Base-by-base conservation (phyloP, 2,113 vertebrate species). In the Typhlomys cinereus region DNA sequence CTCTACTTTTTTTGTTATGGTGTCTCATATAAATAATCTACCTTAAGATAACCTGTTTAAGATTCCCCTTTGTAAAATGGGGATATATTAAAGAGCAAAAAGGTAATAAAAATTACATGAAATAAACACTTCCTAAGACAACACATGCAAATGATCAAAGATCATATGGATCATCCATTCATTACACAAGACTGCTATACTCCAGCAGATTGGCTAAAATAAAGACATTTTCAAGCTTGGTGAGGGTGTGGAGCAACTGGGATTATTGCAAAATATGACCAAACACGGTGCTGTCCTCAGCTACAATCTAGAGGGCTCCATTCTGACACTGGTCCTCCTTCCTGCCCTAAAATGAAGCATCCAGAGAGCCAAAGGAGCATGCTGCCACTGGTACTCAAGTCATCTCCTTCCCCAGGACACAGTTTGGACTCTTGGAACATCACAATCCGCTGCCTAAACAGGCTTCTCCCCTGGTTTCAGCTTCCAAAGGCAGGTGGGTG, bases 181-280 rank as follows among this genome's bases (percentile, higher is more conserved):
- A 80, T 13, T 6, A 18, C 46, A 15, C 64, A 52, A 46, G 52
- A 15, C 50, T 21, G 23, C 29, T 31, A 7, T 14, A 31, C 29
- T 39, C n/a, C 41, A 90, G 39, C 1, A 89, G 74, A 85, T 41
- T 7, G 21, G 67, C 27, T 66, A 17, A 74, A 76, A 46, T 57
- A 31, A 88, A 88, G 52, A 85, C 0, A 23, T 71, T 15, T 57
- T 54, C 25, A 34, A 79, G 13, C 46, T 59, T 62, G 13, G 52
- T 34, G 20, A 90, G 73, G 46, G 73, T 44, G 41, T 23, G 1
- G 66, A 73, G 25, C 2, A 73, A n/a, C 5, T 12, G 3, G 25
- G 5, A 48, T 13, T n/a, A n/a, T 57, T 21, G 15, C n/a, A n/a
- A 21, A 11, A 1, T 54, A 23, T 0, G 2, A n/a, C 10, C 15